Percentiles rank a stretch among this genome's conserved stretches.
Evolutionary conservation across 92 coral and sea anemone species (phyloP).

Genomic region (Palythoa grandis): DNA sequence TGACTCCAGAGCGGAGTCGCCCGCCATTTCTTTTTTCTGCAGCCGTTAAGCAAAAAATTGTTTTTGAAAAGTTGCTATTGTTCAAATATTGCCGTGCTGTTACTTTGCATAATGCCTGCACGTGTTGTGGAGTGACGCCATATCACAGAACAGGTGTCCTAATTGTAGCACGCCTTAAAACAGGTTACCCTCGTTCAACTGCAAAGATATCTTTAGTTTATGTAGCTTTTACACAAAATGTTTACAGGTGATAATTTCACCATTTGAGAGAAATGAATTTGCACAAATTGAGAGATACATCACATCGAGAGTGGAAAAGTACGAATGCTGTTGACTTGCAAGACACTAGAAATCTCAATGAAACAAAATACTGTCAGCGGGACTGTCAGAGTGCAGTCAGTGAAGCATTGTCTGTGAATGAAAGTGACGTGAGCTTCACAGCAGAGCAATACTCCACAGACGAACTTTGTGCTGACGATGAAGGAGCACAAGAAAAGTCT

Average conservation of each 20-base stretch:
- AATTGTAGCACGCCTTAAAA: background rate
- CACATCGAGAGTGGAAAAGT: background rate
- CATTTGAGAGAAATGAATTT: background rate
- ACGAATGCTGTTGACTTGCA: background rate
- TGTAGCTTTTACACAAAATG: background rate
- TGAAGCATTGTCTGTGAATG: slow-evolving; percentile 18
- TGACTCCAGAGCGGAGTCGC: no score
- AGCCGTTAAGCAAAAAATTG: background rate
- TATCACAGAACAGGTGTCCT: background rate
- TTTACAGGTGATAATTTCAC: background rate
- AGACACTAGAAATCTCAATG: background rate
- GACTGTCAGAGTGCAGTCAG: background rate
- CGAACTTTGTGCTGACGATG: slow-evolving; percentile 38
- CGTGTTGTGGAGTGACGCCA: slow-evolving; percentile 16
- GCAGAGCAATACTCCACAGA: slow-evolving; percentile 17
- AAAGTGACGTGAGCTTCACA: background rate
- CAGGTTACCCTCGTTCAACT: background rate
- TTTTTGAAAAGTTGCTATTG: background rate
- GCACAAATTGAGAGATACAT: background rate
- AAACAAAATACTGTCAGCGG: background rate
- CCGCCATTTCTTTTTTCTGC: background rate
- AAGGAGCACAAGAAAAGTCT: slow-evolving; percentile 18
- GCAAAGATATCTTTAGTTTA: background rate
- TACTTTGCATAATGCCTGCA: background rate
- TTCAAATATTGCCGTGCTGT: background rate